Evolutionary conservation across 2,113 vertebrate species (phyloP), one percentile per base, ranked within the genome.

Genomic region (Petromus typicus): DNA sequence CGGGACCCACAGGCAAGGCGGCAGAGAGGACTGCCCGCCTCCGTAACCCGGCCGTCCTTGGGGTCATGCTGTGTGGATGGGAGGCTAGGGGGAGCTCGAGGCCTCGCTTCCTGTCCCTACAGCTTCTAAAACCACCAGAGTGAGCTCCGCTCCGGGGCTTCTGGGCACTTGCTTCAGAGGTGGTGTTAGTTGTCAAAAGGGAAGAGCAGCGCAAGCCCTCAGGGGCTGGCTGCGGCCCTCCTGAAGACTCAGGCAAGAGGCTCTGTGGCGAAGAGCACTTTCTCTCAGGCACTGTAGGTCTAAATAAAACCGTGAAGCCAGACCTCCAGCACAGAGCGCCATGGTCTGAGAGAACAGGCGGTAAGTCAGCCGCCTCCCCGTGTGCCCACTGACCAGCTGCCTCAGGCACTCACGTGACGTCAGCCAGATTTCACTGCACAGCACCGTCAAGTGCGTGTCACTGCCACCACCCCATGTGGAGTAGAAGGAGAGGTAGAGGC

Each of bases 31-130:
- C 30, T 2, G 3, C 25, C 7, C 16, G 67, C 12, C 34, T 23
- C 23, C 40, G 54, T 0, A 5, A n/a, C 17, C 13, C 32, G 76
- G 80, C 56, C 10, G 64, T 17, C 69, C 64, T 9, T 1, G 4
- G 64, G 6, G 4, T 9, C 22, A 23, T 64, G 45, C 1, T 7
- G 1, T 6, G 12, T 0, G 2, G 30, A 7, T 0, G 0, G 30
- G 32, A 66, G 45, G 32, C 43, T 54, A 3, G 3, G 5, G 64
- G 30, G 43, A 76, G 14, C 18, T 10, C 1, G 57, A 51, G 17
- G 48, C 56, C 40, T 73, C 14, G 11, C 7, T 12, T 61, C 34
- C 32, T 45, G 14, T 3, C 25, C 30, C 94, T 56, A 32, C 11
- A 56, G 81, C 0, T 3, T 12, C 79, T 30, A 34, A 11, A 59